Evolutionary conservation across 1,140 invertebrate species (phyloP), one percentile per base, ranked within the genome.

Genomic region (Marisa cornuarietis): DNA sequence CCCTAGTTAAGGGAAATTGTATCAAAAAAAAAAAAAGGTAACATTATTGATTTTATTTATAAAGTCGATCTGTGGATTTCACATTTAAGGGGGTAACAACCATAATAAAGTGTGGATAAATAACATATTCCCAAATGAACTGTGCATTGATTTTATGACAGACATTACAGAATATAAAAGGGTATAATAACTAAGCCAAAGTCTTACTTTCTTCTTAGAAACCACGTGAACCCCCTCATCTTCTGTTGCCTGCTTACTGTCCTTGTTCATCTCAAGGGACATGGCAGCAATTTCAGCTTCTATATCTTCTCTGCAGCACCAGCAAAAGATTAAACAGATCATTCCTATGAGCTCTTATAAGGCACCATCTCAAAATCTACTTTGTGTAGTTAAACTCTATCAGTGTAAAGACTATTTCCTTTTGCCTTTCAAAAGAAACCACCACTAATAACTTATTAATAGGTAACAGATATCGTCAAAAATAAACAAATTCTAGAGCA

Each of bases 181-280:
- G 20, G 5, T 0, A 31, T 8, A 31, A 42, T 72, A 69, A 24
- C 11, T n/a, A 26, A 22, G 63, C 16, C 61, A 9, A 26, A 76
- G 73, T 81, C 76, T 71, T 80, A 84, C 81, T 81, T 86, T 87
- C 68, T 84, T 84, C 76, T 84, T 84, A 26, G 69, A 72, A 61
- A 77, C 71, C 54, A 22, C 74, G 58, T 94, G 93, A 90, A 94
- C 95, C 87, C 94, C 95, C 86, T 93, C 95, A 81, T 93, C 93
- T 69, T 91, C 92, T 65, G 91, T 4, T 42, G 31, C 82, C 84
- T 93, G 93, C 24, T 85, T 81, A 85, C 89, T 91, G 80, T 80
- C 91, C 22, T 81, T 91, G 22, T 84, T 85, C 24, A 75, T 84
- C 63, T 84, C 83, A 26, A 84, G 61, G 51, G 83, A 83, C 65